Evolutionary conservation across 1,140 invertebrate species (phyloP).

Genomic region (Drosophila micromelanica): DNA sequence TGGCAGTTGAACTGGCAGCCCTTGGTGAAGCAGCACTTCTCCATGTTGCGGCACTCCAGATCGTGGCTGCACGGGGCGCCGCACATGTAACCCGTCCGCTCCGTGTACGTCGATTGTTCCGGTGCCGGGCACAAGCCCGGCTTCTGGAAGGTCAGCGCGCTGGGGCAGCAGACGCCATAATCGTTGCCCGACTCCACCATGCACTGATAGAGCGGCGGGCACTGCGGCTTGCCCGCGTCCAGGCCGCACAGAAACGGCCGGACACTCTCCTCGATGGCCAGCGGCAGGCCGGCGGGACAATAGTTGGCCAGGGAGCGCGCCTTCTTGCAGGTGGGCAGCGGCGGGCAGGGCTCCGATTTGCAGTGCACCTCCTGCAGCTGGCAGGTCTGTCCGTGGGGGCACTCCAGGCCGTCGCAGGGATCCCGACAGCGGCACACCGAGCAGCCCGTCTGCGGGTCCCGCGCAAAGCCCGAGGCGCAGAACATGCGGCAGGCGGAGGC

Average conservation of each 20-base stretch:
- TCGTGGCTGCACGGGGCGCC: conserved; percentile 90
- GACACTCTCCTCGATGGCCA: conserved; percentile 91
- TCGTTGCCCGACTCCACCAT: conserved; percentile 91
- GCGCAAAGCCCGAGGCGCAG: conserved; percentile 92
- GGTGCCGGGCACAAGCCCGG: conserved; percentile 89
- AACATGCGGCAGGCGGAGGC: conserved; percentile 94
- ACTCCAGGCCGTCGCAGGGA: conserved; percentile 90
- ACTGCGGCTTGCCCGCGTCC: conserved; percentile 91
- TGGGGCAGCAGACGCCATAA: conserved; percentile 94
- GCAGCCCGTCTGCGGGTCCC: conserved; percentile 87
- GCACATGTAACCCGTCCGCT: conserved; percentile 85
- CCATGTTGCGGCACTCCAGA: conserved; percentile 90
- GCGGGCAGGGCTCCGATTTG: conserved; percentile 91
- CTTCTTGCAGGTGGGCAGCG: conserved; percentile 92
- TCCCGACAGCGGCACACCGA: conserved; percentile 92
- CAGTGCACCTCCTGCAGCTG: conserved; percentile 92
- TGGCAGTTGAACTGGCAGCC: conserved; percentile 89
- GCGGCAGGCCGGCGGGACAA: conserved; percentile 91
- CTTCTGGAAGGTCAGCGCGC: conserved; percentile 89
- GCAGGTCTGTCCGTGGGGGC: conserved; percentile 90
- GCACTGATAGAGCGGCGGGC: conserved; percentile 92
- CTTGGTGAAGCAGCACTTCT: conserved; percentile 91
- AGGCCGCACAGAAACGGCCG: conserved; percentile 93
- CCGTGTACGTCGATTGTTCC: conserved; percentile 79
- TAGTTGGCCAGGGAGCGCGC: conserved; percentile 90